Evolutionary conservation across 2,113 vertebrate genomes (phyloP), one percentile per base, ranked within the genome.

Genomic region (Crypturellus undulatus): DNA sequence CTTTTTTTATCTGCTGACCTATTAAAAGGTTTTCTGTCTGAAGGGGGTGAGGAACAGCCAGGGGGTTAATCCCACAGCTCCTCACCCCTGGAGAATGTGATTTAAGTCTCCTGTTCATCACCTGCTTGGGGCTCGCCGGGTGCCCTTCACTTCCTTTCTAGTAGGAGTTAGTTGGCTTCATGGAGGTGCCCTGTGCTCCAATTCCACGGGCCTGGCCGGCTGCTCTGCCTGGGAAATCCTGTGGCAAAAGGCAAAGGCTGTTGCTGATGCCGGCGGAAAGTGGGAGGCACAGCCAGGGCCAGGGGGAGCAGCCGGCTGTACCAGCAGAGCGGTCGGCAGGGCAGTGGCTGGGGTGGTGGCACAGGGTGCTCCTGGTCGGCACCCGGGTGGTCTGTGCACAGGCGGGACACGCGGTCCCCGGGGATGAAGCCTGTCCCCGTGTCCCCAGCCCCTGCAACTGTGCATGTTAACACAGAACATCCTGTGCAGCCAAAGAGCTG

Each of bases 21-120:
- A 81, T 92, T 94, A 95, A 92, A 96, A 94, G 94, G 90, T 93
- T 96, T 93, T 93, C 75, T 92, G 84, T 95, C 56, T 88, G 92
- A 91, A 83, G 30, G 79, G 92, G 60, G 84, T 80, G 78, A 89
- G 90, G 71, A 82, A 26, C 63, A 65, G 79, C 81, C 81, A 59
- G 24, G 34, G 73, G 93, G 92, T 95, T 94, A 96, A 95, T 93
- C 80, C 92, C 86, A 69, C 78, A 93, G 88, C 83, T 95, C 70
- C 88, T 96, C 95, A 73, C 88, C 85, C 84, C 88, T 79, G 94
- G 90, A 93, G 95, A 79, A 77, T 1, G 10, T 1, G 71, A 84
- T 91, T 89, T 70, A 30, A 12, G 63, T 81, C 77, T 76, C 63
- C 67, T 64, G 89, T 67, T 78, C 83, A 79, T 72, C 47, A 0